Base-by-base conservation (phyloP, 2,113 vertebrate genomes). In the Copsychus sechellarum region DNA sequence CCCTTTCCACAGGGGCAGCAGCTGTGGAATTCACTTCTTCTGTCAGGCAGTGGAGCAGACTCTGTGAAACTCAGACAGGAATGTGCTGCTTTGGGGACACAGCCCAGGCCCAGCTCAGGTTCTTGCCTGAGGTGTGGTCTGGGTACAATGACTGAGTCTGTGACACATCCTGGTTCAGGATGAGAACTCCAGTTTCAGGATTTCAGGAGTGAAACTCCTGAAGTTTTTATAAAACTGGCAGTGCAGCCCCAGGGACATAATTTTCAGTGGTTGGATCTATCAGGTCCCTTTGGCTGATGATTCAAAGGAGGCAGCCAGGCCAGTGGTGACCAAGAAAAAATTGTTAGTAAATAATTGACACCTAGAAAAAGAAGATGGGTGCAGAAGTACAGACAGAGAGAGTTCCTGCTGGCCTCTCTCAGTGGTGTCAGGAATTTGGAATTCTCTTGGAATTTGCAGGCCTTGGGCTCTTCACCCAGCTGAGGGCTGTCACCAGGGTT, bases 11-110 rank as follows among this genome's bases (percentile, higher is more conserved):
- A 54, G 47, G 54, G 50, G 23, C 50, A 80, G 73, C 61, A 90
- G 79, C 88, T 83, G 56, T 86, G 93, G 88, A 95, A 90, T 94
- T 80, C 47, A 31, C 58, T 93, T 93, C 92, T 88, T 86, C 42
- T 2, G 2, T 26, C 78, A 76, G 80, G 47, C 8, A 10, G 60
- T 10, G 76, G 66, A 93, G 67, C 83, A 92, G 86, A 86, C 6
- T 43, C 34, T 33, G 2, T 77, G 60, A 61, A 45, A 86, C 74
- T 48, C 83, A 91, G 80, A 74, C 80, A 86, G 72, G 92, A 95
- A 96, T 92, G 88, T 88, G 69, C 51, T 91, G 94, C 51, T 81
- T 12, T 54, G 15, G 81, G 92, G 74, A 67, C 88, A 78, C 19
- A 4, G 51, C 50, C 58, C 50, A 14, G 80, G 29, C 67, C 45